Evolutionary conservation across 2,888 invertebrate genomes (phyloP).

Genomic region (Hirtodrosophila duncani): DNA sequence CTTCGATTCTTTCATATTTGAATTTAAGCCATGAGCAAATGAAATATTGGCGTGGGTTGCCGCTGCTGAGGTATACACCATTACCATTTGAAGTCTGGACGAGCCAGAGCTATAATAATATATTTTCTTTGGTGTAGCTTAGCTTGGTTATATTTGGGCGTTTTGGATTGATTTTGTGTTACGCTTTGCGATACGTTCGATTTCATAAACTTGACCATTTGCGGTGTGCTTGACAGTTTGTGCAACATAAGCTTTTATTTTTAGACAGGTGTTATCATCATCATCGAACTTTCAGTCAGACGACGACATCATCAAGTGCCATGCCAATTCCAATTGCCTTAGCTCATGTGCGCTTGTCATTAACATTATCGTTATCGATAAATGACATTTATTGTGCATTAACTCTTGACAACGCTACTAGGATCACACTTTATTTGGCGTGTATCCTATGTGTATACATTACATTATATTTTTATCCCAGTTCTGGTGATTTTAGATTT

Average conservation of each 20-base stretch:
- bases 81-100: too few species aligned
- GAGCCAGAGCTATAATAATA: constrained; percentile 10
- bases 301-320: constrained; percentile 12
- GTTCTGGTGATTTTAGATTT: too few species aligned
- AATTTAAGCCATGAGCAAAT: neutral
- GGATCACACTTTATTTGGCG: too few species aligned
- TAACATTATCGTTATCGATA: constrained; percentile 15
- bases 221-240: neutral
- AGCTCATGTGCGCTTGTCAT: neutral
- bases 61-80: too few species aligned
- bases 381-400: too few species aligned
- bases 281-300: constrained; percentile 13
- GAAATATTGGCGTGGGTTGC: constrained; percentile 11
- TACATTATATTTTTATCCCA: too few species aligned
- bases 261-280: constrained; percentile 37
- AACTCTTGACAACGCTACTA: too few species aligned
- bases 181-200: constrained; percentile 3
- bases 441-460: too few species aligned
- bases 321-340: too few species aligned
- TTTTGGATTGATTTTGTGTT: constrained; percentile 33
- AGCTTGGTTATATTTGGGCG: constrained; percentile 10
- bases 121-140: too few species aligned
- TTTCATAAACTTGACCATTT: constrained; percentile 20
- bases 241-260: constrained; percentile 52
- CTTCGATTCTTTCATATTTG: constrained; percentile 18